Percentiles rank a stretch among this genome's conserved stretches.
Evolutionary conservation across 2,888 invertebrate species (phyloP).

Genomic region (Melangyna quadrimaculata): DNA sequence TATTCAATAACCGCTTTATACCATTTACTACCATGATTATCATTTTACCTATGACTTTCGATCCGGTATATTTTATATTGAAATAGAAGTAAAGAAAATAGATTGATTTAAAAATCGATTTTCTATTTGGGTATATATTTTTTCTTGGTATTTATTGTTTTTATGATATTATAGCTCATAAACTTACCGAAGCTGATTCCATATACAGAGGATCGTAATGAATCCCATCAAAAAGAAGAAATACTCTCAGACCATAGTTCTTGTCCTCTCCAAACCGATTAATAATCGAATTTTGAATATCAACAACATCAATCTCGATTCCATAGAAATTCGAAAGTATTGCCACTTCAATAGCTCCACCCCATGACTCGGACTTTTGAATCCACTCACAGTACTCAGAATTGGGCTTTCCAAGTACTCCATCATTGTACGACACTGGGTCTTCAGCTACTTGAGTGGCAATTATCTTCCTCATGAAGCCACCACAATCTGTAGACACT

Average conservation of each 20-base stretch:
- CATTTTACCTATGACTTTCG: too few relatives aligned
- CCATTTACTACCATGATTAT: too few relatives aligned
- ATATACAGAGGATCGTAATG: constrained; percentile 97
- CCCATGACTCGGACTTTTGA: constrained; percentile 93
- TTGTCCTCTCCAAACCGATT: constrained; percentile 97
- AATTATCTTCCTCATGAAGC: constrained; percentile 92
- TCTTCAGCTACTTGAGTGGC: constrained; percentile 91
- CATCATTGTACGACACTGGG: constrained; percentile 90
- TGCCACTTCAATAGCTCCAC: constrained; percentile 96
- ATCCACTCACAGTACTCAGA: constrained; percentile 95
- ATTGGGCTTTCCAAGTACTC: constrained; percentile 91
- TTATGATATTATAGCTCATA: too few relatives aligned
- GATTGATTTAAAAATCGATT: too few relatives aligned
- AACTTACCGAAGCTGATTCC: constrained; percentile 89
- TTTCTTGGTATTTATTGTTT: too few relatives aligned
- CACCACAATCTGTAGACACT: constrained; percentile 88
- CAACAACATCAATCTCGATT: constrained; percentile 95
- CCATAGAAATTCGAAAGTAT: constrained; percentile 93
- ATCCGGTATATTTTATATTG: too few relatives aligned
- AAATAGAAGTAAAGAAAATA: too few relatives aligned
- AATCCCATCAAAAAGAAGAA: constrained; percentile 96
- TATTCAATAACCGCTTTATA: too few relatives aligned
- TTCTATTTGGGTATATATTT: too few relatives aligned
- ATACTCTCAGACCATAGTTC: constrained; percentile 90
- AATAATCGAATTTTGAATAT: constrained; percentile 93